Conservation (phyloP, 2,888 invertebrate species). For the Drosophila maculinotata region DNA sequence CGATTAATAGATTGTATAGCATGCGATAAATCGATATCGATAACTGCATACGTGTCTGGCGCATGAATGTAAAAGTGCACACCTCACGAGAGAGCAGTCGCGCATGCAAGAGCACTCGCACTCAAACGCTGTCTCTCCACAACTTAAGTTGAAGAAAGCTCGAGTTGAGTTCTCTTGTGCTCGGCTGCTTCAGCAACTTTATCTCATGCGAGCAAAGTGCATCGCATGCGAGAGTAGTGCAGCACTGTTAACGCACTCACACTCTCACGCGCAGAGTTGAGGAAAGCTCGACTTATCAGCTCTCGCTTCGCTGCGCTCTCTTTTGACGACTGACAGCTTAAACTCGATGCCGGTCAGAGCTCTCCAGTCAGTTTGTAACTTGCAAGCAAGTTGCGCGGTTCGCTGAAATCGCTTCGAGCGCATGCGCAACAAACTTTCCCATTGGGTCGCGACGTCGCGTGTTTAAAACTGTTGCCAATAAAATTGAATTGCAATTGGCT, state of each 20-base stretch:
- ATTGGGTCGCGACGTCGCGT: conserved; percentile 49
- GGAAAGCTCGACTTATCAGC: neutral
- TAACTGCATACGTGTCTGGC: neutral
- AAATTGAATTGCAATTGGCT: conserved; percentile 54
- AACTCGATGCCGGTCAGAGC: conserved; percentile 29
- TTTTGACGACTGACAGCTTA: conserved; percentile 16
- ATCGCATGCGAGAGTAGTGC: neutral
- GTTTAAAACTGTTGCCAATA: conserved; percentile 33
- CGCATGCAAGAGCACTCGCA: too few species aligned
- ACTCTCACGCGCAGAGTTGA: neutral
- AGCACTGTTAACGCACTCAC: too few species aligned
- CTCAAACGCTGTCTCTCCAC: too few species aligned
- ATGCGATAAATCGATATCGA: conserved; percentile 10
- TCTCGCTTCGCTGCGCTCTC: conserved; percentile 7
- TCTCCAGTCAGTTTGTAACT: conserved; percentile 48
- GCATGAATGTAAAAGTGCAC: conserved; percentile 16
- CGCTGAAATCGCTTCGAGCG: conserved; percentile 34
- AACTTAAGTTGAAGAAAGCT: too few species aligned
- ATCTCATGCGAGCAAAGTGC: neutral
- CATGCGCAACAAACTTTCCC: conserved; percentile 43
- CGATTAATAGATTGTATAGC: conserved; percentile 5
- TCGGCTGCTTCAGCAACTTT: too few species aligned
- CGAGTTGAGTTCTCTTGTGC: too few species aligned
- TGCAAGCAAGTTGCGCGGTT: conserved; percentile 58
- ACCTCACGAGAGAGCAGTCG: too few species aligned